These are phyloP conservation scores for Dascillus cervinus DNA, from an alignment of 2,888 invertebrate species.

Conservation along the genomic window DNA sequence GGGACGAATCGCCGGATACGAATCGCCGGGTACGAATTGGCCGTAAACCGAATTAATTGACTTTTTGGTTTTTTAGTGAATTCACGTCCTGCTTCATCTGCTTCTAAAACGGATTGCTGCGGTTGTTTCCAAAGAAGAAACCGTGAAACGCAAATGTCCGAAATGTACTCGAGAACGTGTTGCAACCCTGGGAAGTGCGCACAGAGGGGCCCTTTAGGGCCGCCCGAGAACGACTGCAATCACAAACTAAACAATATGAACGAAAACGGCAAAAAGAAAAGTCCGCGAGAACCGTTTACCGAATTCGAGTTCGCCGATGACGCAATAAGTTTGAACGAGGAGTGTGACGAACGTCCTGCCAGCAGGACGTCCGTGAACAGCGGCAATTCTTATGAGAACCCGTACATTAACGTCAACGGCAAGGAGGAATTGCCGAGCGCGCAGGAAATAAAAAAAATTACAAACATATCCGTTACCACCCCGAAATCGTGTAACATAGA, in stretches of 20 bases:
- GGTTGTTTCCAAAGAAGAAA: conserved; percentile 41
- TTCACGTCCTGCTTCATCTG: conserved; percentile 44
- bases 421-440: conserved; percentile 61
- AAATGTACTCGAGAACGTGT: conserved; percentile 49
- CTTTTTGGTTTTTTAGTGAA: no score
- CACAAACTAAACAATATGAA: conserved; percentile 48
- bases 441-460: conserved; percentile 39
- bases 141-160: conserved; percentile 43
- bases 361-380: conserved; percentile 35
- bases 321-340: conserved; percentile 38
- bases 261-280: conserved; percentile 29
- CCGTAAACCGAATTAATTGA: conserved; percentile 11
- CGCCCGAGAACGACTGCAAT: conserved; percentile 34
- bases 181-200: conserved; percentile 32
- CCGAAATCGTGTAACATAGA: conserved; percentile 19
- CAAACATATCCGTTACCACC: no score
- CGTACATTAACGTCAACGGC: conserved; percentile 55
- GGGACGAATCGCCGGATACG: no score
- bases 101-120: conserved; percentile 40
- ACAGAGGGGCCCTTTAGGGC: conserved; percentile 38
- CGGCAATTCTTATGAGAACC: conserved; percentile 35
- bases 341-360: conserved; percentile 32
- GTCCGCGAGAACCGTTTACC: conserved; percentile 21
- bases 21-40: no score
- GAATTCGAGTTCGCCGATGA: conserved; percentile 42